Evolutionary conservation across 2,888 invertebrate genomes (phyloP), one percentile per base, ranked within the genome.

Genomic region (Trissolcus brochymenae): DNA sequence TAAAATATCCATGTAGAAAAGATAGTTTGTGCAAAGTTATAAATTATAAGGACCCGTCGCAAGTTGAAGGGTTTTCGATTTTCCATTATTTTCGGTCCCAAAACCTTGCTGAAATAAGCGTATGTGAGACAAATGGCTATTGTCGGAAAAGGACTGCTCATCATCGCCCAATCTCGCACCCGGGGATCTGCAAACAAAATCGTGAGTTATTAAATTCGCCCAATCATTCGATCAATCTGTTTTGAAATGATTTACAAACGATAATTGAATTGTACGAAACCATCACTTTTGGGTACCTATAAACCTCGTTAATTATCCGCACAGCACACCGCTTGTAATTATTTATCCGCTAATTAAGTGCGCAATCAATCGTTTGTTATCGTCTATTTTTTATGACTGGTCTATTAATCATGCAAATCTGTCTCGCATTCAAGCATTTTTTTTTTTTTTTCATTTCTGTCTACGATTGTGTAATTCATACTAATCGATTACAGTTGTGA

Each of bases 1-100:
- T 95, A 94, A 90, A 96, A 97, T 89, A 97, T 94, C 94, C 96
- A 97, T 78, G 94, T 92, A 87, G 97, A 97, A 90, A 98, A 95
- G 82, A 95, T 85, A 35, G 97, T 97, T 92, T 98, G 98, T 86
- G 94, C 92, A 81, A 96, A 91, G 90, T 98, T 98, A 90, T 98
- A 98, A 80, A 94, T 90, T 82, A 98, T 93, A 87, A 98, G 93
- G 71, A 95, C 88, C 83, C 92, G 92, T 83, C 95, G 92, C 79
- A 98, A 91, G 86, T 96, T 93, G 90, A 95, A 94, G 51, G 98
- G 95, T 90, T 96, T 95, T 80, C 96, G 92, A 88, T 96, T 95
- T 84, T 94, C 94, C 98, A 98, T 98, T 68, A 96, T 89, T 84
- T 92, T 91, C 60, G 98, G 98, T 76, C 97, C 97, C 81, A 96